phyloP scores from a whole-genome alignment of 2,797 vertebrate genomes.

The Nasua narica region DNA sequence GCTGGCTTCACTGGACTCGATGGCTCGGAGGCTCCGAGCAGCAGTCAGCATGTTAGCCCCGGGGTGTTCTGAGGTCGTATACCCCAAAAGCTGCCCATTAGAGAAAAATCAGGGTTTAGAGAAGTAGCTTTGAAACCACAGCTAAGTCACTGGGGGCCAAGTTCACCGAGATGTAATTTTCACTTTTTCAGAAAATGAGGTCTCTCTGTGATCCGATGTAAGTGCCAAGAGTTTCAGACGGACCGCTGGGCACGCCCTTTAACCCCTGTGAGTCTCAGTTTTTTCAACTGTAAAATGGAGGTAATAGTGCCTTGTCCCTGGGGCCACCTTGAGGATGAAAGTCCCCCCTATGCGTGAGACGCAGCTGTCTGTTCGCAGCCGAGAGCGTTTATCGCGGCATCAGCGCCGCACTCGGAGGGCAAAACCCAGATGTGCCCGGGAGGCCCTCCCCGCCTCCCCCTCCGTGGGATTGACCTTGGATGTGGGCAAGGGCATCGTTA shows the following conservation, averaged over 20 bases:
- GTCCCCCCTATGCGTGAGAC: background rate
- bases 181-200: background rate
- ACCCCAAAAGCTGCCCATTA: background rate
- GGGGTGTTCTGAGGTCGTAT: background rate
- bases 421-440: background rate
- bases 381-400: background rate
- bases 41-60: background rate
- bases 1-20: accelerated
- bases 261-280: background rate
- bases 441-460: background rate
- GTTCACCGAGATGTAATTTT: background rate
- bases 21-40: background rate
- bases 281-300: background rate
- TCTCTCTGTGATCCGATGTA: background rate
- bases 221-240: background rate
- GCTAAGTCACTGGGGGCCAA: background rate
- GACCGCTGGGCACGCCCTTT: background rate
- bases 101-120: background rate
- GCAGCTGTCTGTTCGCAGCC: accelerated
- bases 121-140: background rate
- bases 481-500: background rate
- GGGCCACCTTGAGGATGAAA: background rate
- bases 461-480: accelerated
- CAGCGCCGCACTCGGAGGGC: background rate
- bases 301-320: background rate